phyloP scores from a whole-genome alignment of 2,888 invertebrate genomes.

The Plebejus anna region DNA sequence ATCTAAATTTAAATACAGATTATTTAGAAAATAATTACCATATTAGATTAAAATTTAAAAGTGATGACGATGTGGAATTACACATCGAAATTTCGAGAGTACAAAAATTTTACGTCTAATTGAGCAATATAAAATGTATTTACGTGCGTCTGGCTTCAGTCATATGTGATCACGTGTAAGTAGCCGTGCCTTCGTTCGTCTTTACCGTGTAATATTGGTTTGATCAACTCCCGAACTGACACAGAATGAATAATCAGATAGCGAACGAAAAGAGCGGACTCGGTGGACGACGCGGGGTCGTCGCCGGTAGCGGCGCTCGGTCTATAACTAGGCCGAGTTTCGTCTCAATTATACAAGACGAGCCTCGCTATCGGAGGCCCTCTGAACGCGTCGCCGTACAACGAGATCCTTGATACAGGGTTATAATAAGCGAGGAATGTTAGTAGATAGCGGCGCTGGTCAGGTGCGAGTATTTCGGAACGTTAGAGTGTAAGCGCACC shows the following conservation, averaged over 20 bases:
- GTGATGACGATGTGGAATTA: conserved; percentile 74
- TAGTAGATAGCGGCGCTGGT: conserved; percentile 53
- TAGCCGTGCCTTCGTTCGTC: conserved; percentile 78
- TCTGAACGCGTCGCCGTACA: conserved; percentile 39
- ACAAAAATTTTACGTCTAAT: conserved; percentile 72
- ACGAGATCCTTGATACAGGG: conserved; percentile 63
- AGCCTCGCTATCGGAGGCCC: background rate
- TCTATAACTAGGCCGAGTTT: background rate
- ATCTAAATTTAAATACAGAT: conserved; percentile 76
- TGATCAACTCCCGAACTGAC: conserved; percentile 42
- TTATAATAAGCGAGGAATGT: conserved; percentile 53
- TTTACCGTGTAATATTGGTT: conserved; percentile 54
- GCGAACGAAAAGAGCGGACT: conserved; percentile 39
- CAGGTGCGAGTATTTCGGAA: conserved; percentile 69
- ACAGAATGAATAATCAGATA: conserved; percentile 42
- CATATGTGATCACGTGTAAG: conserved; percentile 62
- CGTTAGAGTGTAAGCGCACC: conserved; percentile 21
- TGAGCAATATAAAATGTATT: conserved; percentile 64
- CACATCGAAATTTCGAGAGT: conserved; percentile 78
- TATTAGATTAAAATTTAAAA: conserved; percentile 48
- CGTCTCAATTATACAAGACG: conserved; percentile 5
- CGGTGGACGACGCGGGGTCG: background rate
- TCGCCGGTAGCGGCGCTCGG: background rate
- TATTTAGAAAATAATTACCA: conserved; percentile 74
- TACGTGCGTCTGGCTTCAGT: conserved; percentile 75